These are phyloP conservation scores for Zhengitettix transpicula DNA, from an alignment of 2,888 invertebrate species.

Conservation along the genomic window DNA sequence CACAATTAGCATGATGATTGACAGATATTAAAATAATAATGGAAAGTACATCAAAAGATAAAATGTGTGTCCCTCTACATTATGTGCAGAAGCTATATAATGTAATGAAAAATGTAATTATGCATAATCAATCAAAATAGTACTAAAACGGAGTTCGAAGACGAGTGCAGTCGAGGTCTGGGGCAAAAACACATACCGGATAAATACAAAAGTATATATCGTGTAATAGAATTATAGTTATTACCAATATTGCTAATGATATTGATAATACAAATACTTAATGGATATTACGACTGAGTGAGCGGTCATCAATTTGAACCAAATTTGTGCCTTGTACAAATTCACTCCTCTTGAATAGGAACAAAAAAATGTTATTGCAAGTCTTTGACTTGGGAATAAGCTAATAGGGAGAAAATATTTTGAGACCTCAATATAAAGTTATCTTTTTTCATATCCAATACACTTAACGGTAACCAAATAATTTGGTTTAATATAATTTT, in stretches of 20 bases:
- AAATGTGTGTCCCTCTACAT: background rate
- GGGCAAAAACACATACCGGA: too few relatives aligned
- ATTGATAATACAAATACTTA: too few relatives aligned
- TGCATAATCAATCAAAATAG: background rate
- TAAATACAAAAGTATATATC: too few relatives aligned
- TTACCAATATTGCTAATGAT: too few relatives aligned
- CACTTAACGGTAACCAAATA: background rate
- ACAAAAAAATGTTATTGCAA: constrained; percentile 3
- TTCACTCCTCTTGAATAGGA: background rate
- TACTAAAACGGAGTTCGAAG: background rate
- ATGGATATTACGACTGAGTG: too few relatives aligned
- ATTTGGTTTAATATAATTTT: constrained; percentile 1
- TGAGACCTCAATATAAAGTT: too few relatives aligned
- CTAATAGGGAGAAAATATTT: constrained; percentile 4
- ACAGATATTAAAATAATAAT: background rate
- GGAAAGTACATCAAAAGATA: background rate
- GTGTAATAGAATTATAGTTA: too few relatives aligned
- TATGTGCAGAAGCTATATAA: background rate
- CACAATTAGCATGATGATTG: background rate
- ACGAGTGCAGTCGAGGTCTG: too few relatives aligned
- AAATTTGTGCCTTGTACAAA: background rate
- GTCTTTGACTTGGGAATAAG: constrained; percentile 14
- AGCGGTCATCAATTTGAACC: too few relatives aligned
- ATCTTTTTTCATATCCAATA: constrained; percentile 3
- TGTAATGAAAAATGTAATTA: background rate